Conservation (phyloP, 2,113 vertebrate species). For the Bambusicola thoracicus region DNA sequence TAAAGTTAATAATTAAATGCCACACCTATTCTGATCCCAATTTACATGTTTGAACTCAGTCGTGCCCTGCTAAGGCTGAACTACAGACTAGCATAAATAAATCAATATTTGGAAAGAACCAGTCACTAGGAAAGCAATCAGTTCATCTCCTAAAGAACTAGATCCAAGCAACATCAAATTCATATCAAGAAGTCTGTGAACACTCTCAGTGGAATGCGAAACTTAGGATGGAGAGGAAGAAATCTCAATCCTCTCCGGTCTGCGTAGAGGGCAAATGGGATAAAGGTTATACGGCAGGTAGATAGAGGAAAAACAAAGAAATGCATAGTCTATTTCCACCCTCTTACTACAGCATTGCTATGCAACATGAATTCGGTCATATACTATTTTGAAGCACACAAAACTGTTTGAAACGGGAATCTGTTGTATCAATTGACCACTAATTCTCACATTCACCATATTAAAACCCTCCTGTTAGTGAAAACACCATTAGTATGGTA, state of each 20-base stretch:
- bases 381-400: background rate
- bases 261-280: background rate
- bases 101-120: background rate
- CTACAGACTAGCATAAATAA: background rate
- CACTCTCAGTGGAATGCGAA: background rate
- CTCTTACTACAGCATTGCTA: background rate
- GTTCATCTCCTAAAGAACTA: background rate
- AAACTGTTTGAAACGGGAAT: background rate
- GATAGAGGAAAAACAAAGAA: background rate
- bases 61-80: background rate
- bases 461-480: background rate
- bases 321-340: background rate
- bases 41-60: constrained; percentile 28
- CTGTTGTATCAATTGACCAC: background rate
- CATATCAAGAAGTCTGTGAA: background rate
- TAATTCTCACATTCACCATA: background rate
- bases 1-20: constrained; percentile 65
- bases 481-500: background rate
- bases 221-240: background rate
- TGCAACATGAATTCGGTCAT: background rate
- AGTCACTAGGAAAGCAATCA: rapidly evolving
- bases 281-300: constrained; percentile 8
- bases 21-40: constrained; percentile 45
- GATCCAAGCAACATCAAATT: background rate
- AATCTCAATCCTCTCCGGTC: background rate